A percentile compares a stretch with the other conserved stretches of the same genome.
These are phyloP conservation scores for Pheucticus melanocephalus DNA, from an alignment of 2,113 vertebrate species.

Conservation along the genomic window DNA sequence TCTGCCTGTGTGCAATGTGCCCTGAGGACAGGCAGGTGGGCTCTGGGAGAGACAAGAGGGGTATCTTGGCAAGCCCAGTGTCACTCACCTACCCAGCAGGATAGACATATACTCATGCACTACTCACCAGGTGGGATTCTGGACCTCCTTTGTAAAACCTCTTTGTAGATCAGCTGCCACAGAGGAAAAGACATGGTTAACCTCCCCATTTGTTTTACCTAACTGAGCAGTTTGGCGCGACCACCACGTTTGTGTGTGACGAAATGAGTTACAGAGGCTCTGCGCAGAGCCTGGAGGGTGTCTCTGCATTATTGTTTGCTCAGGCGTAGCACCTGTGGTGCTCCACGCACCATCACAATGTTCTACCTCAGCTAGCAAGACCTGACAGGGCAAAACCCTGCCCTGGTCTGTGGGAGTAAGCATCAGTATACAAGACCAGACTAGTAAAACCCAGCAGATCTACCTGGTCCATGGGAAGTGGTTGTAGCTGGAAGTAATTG, in stretches of 20 bases:
- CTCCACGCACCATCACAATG: accelerated
- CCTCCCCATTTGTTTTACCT: background rate
- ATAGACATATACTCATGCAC: background rate
- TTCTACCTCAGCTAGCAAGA: background rate
- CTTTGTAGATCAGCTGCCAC: background rate
- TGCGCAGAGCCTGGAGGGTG: accelerated
- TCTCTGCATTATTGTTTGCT: background rate
- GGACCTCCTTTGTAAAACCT: background rate
- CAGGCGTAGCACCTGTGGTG: background rate
- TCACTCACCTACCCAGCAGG: background rate
- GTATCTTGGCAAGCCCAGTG: background rate
- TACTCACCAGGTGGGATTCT: background rate
- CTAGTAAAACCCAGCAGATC: background rate
- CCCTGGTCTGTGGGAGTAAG: background rate
- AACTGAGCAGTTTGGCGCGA: background rate
- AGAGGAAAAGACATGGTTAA: background rate
- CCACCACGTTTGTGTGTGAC: accelerated
- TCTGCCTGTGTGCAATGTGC: accelerated
- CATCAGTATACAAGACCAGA: background rate
- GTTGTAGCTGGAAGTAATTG: background rate
- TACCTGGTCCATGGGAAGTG: background rate
- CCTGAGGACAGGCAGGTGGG: background rate
- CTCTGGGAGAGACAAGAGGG: background rate
- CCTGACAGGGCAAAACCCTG: background rate
- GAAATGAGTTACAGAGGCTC: background rate